Base-by-base conservation (phyloP, 2,888 invertebrate species). In the Cephus runcator region DNA sequence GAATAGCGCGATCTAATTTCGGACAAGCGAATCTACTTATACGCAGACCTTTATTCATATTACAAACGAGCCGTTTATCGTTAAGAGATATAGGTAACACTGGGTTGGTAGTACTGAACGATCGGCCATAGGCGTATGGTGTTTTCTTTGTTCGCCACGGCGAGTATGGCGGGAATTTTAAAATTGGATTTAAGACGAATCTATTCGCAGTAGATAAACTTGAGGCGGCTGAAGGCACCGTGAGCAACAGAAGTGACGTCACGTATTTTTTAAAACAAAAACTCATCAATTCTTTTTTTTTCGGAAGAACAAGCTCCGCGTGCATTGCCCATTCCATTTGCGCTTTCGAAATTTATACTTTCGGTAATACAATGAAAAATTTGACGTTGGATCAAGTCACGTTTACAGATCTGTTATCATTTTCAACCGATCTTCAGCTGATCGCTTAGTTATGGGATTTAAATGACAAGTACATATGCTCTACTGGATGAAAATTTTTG, bases 11-110 rank as follows among this genome's bases (percentile, higher is more conserved):
- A 85, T 89, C 90, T 90, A 90, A 89, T 88, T 90, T 87, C 80
- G 88, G 86, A 83, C 81, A 80, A 81, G 80, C 80, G 88, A 77
- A 79, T 87, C 91, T 90, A 56, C 40, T 56, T 56, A 90, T 88
- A 88, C 89, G 83, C 85, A 87, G 86, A 84, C 85, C 88, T 88
- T 90, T 91, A 90, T 91, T 91, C 90, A 88, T 89, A 89, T 90
- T 90, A 89, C 89, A 87, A 88, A 88, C 87, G 86, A 87, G 83
- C 82, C 83, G 81, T 85, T 87, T 86, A 83, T 56, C 56, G 23
- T 23, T 23, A 56, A 56, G 9, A 56, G 23, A 56, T 56, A 56
- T 56, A 9, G 56, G 56, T 23, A 23, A 56, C 23, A 23, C 2
- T 23, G 23, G 23, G 9, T 23, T 56, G 23, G 56, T 9, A 56